A percentile compares a stretch with the other conserved stretches of the same genome.
These are phyloP conservation scores for Cydia pomonella DNA, from an alignment of 1,140 invertebrate species.

Conservation along the genomic window DNA sequence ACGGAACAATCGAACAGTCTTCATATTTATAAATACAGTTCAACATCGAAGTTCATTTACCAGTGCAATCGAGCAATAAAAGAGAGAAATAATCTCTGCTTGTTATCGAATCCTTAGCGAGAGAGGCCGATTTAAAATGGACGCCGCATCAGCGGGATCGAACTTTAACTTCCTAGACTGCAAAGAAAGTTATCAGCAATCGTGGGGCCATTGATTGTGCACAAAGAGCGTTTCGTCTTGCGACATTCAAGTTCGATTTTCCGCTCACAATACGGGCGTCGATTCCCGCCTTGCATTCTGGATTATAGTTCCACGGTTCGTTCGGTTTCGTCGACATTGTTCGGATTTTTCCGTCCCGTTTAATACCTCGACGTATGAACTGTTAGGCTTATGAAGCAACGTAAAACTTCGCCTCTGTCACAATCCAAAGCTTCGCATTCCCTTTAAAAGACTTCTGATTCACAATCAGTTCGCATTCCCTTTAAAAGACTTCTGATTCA, in stretches of 20 bases:
- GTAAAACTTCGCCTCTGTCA: constrained; percentile 22
- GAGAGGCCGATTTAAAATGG: constrained; percentile 34
- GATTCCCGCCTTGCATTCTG: constrained; percentile 72
- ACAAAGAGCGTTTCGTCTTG: constrained; percentile 75
- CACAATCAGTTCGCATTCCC: not conserved
- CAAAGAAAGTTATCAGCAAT: constrained; percentile 79
- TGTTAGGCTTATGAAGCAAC: constrained; percentile 31
- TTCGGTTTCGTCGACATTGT: constrained; percentile 61
- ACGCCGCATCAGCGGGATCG: constrained; percentile 52
- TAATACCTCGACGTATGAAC: constrained; percentile 35
- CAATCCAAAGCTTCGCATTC: constrained; percentile 11
- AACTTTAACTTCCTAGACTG: constrained; percentile 68
- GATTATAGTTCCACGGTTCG: constrained; percentile 67
- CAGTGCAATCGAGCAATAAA: constrained; percentile 10
- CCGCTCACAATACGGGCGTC: constrained; percentile 68
- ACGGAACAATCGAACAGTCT: not conserved
- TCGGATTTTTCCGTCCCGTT: constrained; percentile 52
- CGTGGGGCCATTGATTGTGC: constrained; percentile 74
- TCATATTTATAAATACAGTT: constrained; percentile 3
- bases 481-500: constrained; percentile 10
- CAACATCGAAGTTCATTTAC: constrained; percentile 19
- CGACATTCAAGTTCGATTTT: constrained; percentile 77
- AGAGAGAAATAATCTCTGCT: constrained; percentile 15
- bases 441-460: constrained; percentile 12
- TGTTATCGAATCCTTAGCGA: constrained; percentile 26